Evolutionary conservation across 2,888 invertebrate genomes (phyloP).

Genomic region (Phengaris alcon): DNA sequence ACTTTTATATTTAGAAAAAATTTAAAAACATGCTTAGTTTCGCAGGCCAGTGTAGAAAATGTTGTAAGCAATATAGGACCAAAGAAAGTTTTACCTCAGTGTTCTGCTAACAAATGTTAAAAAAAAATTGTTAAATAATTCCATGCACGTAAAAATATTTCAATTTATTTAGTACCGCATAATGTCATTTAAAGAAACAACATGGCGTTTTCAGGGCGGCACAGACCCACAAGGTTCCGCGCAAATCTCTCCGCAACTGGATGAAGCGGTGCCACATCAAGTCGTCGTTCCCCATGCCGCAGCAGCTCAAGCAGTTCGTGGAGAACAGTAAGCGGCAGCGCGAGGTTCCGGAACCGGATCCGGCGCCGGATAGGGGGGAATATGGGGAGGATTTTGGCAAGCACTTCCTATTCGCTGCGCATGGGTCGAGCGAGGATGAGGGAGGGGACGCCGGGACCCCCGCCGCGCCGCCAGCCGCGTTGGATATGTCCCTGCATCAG

Average conservation of each 20-base stretch:
- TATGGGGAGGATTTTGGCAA: constrained; percentile 61
- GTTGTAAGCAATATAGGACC: no score
- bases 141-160: no score
- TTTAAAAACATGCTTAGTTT: no score
- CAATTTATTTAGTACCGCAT: no score
- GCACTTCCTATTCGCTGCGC: constrained; percentile 58
- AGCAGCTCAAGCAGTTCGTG: constrained; percentile 77
- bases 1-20: no score
- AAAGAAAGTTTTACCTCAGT: no score
- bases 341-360: constrained; percentile 44
- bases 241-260: constrained; percentile 81
- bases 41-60: no score
- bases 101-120: no score
- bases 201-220: constrained; percentile 69
- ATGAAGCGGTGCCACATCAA: constrained; percentile 82
- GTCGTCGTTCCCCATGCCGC: constrained; percentile 80
- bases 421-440: constrained; percentile 64
- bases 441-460: constrained; percentile 41
- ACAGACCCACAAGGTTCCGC: constrained; percentile 79
- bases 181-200: not conserved
- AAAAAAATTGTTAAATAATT: no score
- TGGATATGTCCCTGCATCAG: constrained; percentile 63
- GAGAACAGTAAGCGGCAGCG: constrained; percentile 76
- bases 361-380: constrained; percentile 44
- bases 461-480: not conserved